Evolutionary conservation across 2,797 vertebrate genomes (phyloP).

Genomic region (Rhinichthys osculus): DNA sequence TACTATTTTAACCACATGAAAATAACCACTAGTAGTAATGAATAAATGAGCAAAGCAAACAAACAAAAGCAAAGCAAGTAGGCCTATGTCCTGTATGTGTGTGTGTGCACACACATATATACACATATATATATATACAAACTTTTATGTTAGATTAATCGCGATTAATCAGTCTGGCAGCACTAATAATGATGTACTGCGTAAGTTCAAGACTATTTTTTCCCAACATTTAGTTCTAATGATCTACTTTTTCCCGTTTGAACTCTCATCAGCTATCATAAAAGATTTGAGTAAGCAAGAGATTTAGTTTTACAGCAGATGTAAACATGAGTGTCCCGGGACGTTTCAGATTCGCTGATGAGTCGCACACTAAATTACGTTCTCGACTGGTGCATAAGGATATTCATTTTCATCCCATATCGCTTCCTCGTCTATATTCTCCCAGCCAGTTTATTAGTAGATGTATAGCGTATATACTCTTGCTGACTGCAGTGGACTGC

Average conservation of each 20-base stretch:
- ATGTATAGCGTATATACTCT: not conserved
- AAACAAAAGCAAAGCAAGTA: too few relatives aligned
- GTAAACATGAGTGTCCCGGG: not conserved
- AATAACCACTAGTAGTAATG: not conserved
- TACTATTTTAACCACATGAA: not conserved
- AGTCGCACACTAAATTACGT: not conserved
- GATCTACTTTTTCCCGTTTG: not conserved
- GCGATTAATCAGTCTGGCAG: too few relatives aligned
- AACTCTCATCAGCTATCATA: not conserved
- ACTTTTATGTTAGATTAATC: too few relatives aligned
- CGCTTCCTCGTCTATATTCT: not conserved
- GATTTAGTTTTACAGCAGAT: not conserved
- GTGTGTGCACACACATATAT: too few relatives aligned
- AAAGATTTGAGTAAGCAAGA: not conserved
- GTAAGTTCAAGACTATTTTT: not conserved
- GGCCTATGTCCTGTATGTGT: not conserved
- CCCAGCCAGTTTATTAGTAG: not conserved
- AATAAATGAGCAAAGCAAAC: too few relatives aligned
- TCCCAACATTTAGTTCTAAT: not conserved
- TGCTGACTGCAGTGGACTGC: slow-evolving; percentile 22
- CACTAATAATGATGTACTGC: not conserved
- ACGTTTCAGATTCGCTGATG: not conserved
- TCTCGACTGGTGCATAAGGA: not conserved
- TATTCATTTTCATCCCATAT: not conserved
- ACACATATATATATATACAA: too few relatives aligned